Conservation (phyloP, 2,113 vertebrate species). For the Odocoileus hemionus region DNA sequence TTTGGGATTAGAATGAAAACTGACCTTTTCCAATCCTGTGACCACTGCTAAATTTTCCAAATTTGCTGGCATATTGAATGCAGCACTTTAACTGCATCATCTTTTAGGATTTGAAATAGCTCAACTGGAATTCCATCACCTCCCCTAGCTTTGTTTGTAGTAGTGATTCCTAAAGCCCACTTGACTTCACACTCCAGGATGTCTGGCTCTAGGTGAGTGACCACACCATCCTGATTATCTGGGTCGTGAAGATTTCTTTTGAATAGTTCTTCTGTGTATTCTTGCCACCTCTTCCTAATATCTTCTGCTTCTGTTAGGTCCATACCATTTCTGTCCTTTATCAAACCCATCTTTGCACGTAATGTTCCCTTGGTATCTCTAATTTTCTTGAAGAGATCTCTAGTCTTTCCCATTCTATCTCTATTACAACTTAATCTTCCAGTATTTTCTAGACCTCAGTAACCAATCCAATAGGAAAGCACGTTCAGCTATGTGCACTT, state of each 20-base stretch:
- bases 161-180: neutral
- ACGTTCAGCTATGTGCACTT: neutral
- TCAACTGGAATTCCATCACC: neutral
- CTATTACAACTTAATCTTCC: neutral
- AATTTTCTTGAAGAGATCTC: neutral
- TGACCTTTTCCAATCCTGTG: neutral
- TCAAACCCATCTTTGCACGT: neutral
- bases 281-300: neutral
- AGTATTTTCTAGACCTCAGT: neutral
- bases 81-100: neutral
- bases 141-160: neutral
- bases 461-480: neutral
- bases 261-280: neutral
- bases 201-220: neutral
- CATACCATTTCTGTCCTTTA: neutral
- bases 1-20: neutral
- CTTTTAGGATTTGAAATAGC: neutral
- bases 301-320: neutral
- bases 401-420: neutral
- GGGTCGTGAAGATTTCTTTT: neutral
- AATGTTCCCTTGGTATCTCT: neutral
- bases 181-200: neutral
- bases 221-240: neutral
- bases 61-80: neutral
- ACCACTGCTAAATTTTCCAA: neutral